Base-by-base conservation (phyloP, 1,140 invertebrate genomes). In the Neuroterus valhalla region DNA sequence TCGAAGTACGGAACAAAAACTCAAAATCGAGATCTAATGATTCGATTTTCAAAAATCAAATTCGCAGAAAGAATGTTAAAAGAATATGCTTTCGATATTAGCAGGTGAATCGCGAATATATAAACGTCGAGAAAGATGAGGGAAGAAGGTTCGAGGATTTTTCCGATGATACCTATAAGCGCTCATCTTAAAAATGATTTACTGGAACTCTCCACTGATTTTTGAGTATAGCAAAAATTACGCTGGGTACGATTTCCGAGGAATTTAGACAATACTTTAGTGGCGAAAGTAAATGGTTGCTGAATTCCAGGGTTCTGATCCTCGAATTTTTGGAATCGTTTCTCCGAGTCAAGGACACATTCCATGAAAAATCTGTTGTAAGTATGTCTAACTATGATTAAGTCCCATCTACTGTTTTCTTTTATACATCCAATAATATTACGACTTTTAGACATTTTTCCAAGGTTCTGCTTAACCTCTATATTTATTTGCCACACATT, bases 241-340 rank as follows among this genome's bases (percentile, higher is more conserved):
- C 2, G 21, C 23, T 23, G 15, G 55, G 23, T 23, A 31, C 14
- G 26, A 62, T 62, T 62, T 62, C 31, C 55, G 31, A 62, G 55
- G 26, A 23, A 62, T 26, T 62, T 62, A 23, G 48, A 46, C n/a
- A 48, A 62, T 71, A 31, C 70, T 71, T 71, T 71, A 71, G 55
- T 62, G 70, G 70, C 70, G 70, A 71, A 71, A 71, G 70, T 71
- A 48, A 52, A 46, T 42, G 2, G 55, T 62, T 62, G 11, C 23
- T 62, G 12, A 62, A 62, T 62, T 38, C 55, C 55, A 38, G 52
- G 23, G 21, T 55, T 55, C 26, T 62, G 55, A 62, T 62, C 55
- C 31, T 62, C n/a, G 23, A 23, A 26, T 12, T 26, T 62, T 62
- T 62, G 12, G 15, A 10, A 1, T 26, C 23, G 21, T 62, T 62